These are phyloP conservation scores for Haliclona indistincta DNA, from an alignment of 37 sponge, comb jelly and placozoan species.

Conservation along the genomic window DNA sequence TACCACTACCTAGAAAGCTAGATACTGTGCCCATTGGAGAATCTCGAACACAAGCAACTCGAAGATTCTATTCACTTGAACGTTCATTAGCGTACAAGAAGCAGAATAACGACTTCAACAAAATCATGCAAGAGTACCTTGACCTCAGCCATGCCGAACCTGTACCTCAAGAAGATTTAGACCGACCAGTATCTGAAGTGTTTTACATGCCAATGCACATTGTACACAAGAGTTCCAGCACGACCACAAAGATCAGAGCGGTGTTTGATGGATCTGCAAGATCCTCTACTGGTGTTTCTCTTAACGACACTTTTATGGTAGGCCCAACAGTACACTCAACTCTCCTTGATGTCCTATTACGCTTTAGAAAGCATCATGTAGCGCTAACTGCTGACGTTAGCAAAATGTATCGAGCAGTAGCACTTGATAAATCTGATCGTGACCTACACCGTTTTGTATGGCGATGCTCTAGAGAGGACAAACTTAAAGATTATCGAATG, in stretches of 20 bases:
- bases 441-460: conserved; percentile 30
- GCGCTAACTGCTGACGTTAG: conserved; percentile 25
- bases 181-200: neutral
- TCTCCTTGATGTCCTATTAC: conserved; percentile 9
- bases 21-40: conserved; percentile 18
- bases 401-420: conserved; percentile 14
- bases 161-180: conserved; percentile 24
- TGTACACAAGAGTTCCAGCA: conserved; percentile 20
- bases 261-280: conserved; percentile 20
- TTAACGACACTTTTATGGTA: conserved; percentile 9
- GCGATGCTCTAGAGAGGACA: neutral
- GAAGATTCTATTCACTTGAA: conserved; percentile 29
- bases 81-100: conserved; percentile 9
- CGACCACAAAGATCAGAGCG: conserved; percentile 21
- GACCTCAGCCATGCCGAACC: conserved; percentile 19
- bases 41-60: conserved; percentile 16
- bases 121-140: conserved; percentile 6
- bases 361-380: conserved; percentile 15
- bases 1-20: conserved; percentile 10
- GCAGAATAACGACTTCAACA: conserved; percentile 6
- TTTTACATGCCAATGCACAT: conserved; percentile 44
- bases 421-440: neutral
- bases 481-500: too few relatives aligned
- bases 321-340: conserved; percentile 15
- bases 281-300: conserved; percentile 21